Conservation (phyloP, 2,113 vertebrate species). For the Ifrita kowaldi region DNA sequence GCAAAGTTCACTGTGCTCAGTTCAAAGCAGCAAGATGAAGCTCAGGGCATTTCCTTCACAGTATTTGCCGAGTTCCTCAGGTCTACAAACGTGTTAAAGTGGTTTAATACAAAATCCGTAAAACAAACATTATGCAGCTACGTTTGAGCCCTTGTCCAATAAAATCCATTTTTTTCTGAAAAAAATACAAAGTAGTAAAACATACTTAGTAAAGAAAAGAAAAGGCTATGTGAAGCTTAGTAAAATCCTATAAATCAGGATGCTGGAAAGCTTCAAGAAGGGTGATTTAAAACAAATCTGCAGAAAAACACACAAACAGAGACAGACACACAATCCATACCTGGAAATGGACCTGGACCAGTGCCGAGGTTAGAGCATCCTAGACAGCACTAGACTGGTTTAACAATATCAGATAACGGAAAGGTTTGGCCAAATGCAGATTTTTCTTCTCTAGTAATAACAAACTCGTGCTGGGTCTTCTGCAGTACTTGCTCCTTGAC, state of each 20-base stretch:
- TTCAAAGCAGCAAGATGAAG: background rate
- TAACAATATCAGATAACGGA: constrained; percentile 1
- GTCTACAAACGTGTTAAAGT: constrained; percentile 41
- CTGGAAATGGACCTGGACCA: constrained; percentile 9
- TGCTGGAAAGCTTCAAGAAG: background rate
- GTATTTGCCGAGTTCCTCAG: constrained; percentile 12
- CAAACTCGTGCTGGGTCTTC: background rate
- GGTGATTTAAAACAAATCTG: constrained; percentile 21
- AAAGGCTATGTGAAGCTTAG: constrained; percentile 24
- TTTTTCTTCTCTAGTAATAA: constrained; percentile 12
- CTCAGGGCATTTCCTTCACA: constrained; percentile 16
- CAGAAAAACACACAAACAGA: background rate
- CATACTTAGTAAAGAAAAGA: constrained; percentile 25
- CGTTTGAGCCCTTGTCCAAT: constrained; percentile 2
- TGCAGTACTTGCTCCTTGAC: background rate
- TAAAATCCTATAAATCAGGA: constrained; percentile 44
- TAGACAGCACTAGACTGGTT: background rate
- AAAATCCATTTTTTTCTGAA: background rate
- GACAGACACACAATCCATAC: background rate
- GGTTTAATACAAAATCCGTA: constrained; percentile 46
- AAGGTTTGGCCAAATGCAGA: background rate
- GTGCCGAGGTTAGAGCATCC: background rate
- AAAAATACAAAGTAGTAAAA: constrained; percentile 42
- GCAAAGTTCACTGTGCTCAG: background rate
- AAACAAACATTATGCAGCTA: background rate